phyloP scores from a whole-genome alignment of 2,888 invertebrate species.

The Drosophila quinaria region DNA sequence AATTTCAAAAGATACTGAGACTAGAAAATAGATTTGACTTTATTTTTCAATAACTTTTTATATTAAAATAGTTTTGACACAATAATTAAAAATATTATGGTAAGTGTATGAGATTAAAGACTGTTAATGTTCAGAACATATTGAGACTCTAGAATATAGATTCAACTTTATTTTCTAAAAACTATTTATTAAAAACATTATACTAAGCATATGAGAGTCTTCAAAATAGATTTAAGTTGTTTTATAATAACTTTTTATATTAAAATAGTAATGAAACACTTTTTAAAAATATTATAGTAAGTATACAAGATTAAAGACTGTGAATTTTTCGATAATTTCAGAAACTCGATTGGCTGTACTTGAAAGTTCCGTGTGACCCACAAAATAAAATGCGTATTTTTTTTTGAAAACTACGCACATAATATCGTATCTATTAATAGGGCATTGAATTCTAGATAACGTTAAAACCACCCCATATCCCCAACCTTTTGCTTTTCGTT shows the following conservation, averaged over 20 bases:
- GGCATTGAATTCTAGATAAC: constrained; percentile 31
- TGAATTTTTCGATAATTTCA: not conserved
- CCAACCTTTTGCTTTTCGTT: constrained; percentile 4
- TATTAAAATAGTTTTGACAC: too few relatives aligned
- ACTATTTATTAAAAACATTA: too few relatives aligned
- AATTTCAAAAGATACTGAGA: too few relatives aligned
- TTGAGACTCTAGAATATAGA: too few relatives aligned
- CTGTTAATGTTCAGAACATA: too few relatives aligned
- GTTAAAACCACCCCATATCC: constrained; percentile 63
- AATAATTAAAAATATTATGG: too few relatives aligned
- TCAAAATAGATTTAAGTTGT: not conserved
- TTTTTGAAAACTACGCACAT: constrained; percentile 48
- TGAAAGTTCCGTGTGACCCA: constrained; percentile 42
- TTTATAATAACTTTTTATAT: not conserved
- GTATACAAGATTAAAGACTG: not conserved
- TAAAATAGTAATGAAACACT: not conserved
- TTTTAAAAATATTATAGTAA: not conserved
- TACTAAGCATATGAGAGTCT: too few relatives aligned
- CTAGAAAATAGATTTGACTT: too few relatives aligned
- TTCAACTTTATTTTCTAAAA: too few relatives aligned
- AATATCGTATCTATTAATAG: constrained; percentile 47
- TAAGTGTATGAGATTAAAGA: too few relatives aligned
- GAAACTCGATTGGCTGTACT: constrained; percentile 57
- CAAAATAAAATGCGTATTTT: constrained; percentile 34
- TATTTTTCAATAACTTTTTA: too few relatives aligned